These are phyloP conservation scores for Drosophila ercepeae DNA, from an alignment of 1,140 invertebrate species.

Conservation along the genomic window DNA sequence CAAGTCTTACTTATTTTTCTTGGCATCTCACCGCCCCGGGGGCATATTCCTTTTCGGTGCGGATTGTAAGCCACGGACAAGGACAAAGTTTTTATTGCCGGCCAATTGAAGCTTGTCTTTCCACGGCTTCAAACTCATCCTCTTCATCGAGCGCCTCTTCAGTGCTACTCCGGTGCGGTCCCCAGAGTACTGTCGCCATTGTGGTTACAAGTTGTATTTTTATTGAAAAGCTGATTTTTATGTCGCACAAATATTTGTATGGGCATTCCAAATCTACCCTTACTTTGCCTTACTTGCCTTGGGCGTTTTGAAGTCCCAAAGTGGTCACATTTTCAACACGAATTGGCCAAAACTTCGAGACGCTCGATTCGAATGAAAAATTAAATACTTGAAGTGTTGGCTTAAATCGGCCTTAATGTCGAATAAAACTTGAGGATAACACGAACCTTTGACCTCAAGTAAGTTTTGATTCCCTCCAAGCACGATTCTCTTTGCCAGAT, in stretches of 20 bases:
- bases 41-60: slow-evolving; percentile 8
- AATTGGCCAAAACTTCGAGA: neutral
- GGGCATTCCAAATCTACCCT: slow-evolving; percentile 27
- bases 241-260: slow-evolving; percentile 41
- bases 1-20: slow-evolving; percentile 46
- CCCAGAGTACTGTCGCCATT: slow-evolving; percentile 46
- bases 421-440: slow-evolving; percentile 6
- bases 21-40: slow-evolving; percentile 10
- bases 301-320: slow-evolving; percentile 4
- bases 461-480: slow-evolving; percentile 31
- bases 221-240: slow-evolving; percentile 68
- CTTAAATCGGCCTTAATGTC: slow-evolving; percentile 15
- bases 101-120: slow-evolving; percentile 66
- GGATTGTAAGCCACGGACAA: slow-evolving; percentile 40
- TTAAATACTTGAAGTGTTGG: slow-evolving; percentile 29
- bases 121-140: slow-evolving; percentile 1
- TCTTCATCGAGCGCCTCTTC: neutral
- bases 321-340: neutral
- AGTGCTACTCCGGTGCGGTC: slow-evolving; percentile 15
- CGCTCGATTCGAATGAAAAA: slow-evolving; percentile 16
- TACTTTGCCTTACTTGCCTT: neutral
- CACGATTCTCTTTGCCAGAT: slow-evolving; percentile 42
- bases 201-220: slow-evolving; percentile 50
- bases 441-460: neutral
- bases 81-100: slow-evolving; percentile 76